phyloP scores from a whole-genome alignment of 1,140 invertebrate genomes.

The Argopecten irradians region DNA sequence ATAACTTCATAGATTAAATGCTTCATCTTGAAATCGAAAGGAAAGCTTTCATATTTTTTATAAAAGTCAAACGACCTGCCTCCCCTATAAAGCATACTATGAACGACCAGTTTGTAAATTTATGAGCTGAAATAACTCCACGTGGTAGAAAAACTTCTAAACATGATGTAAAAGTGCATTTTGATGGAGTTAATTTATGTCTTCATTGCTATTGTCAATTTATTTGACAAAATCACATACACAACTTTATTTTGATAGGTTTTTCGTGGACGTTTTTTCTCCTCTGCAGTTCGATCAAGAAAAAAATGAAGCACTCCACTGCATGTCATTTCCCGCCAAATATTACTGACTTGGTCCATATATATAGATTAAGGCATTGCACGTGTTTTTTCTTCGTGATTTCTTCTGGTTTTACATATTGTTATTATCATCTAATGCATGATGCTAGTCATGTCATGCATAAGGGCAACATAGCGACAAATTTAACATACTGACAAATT shows the following conservation, averaged over 20 bases:
- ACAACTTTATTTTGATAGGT: not conserved
- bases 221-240: not conserved
- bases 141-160: not conserved
- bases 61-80: not conserved
- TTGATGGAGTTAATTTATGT: not conserved
- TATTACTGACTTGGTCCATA: too few relatives aligned
- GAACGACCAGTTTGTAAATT: not conserved
- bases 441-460: too few relatives aligned
- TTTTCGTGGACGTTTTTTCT: not conserved
- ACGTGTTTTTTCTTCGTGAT: too few relatives aligned
- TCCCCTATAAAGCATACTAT: not conserved
- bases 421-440: too few relatives aligned
- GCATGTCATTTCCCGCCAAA: slow-evolving; percentile 4
- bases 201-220: not conserved
- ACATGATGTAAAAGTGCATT: not conserved
- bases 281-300: not conserved
- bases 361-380: too few relatives aligned
- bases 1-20: not conserved
- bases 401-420: too few relatives aligned
- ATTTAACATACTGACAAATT: too few relatives aligned
- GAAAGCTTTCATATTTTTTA: not conserved
- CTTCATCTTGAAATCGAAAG: not conserved
- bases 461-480: too few relatives aligned
- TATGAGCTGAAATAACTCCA: not conserved
- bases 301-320: not conserved